Evolutionary conservation across 2,113 vertebrate species (phyloP).

Genomic region (Gasterosteus nipponicus): DNA sequence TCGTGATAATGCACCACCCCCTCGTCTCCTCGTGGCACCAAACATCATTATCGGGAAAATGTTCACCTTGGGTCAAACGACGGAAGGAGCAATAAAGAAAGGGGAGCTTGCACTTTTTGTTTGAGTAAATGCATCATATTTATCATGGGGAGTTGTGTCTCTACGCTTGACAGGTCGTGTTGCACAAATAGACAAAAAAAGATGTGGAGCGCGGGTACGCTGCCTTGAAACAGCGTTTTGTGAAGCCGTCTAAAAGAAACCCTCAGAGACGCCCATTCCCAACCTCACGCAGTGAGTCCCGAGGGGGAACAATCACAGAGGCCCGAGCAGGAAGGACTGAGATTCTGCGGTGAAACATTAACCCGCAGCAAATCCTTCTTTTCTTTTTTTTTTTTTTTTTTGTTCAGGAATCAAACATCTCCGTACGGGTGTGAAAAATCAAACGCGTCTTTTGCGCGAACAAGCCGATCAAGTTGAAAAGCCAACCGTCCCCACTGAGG

Average conservation of each 20-base stretch:
- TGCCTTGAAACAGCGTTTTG: conserved; percentile 36
- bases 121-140: conserved; percentile 6
- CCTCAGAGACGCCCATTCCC: conserved; percentile 40
- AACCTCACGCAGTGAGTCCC: conserved; percentile 48
- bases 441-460: conserved; percentile 67
- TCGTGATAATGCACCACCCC: conserved; percentile 45
- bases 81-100: conserved; percentile 29
- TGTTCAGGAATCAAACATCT: conserved; percentile 74
- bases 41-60: conserved; percentile 49
- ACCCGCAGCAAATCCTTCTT: conserved; percentile 71
- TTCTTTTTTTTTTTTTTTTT: conserved; percentile 47
- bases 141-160: conserved; percentile 9
- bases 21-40: conserved; percentile 34
- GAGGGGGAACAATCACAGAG: conserved; percentile 42
- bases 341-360: conserved; percentile 71
- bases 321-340: conserved; percentile 53
- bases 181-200: neutral
- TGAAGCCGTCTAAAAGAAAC: conserved; percentile 10
- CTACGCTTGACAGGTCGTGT: conserved; percentile 9
- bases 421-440: conserved; percentile 58
- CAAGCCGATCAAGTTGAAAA: conserved; percentile 68
- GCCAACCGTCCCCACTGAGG: conserved; percentile 64
- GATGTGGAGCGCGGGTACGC: conserved; percentile 1
- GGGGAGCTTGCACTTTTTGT: conserved; percentile 7
- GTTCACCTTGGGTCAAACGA: conserved; percentile 45